Evolutionary conservation across 2,797 vertebrate genomes (phyloP).

Genomic region (Scleropages formosus): DNA sequence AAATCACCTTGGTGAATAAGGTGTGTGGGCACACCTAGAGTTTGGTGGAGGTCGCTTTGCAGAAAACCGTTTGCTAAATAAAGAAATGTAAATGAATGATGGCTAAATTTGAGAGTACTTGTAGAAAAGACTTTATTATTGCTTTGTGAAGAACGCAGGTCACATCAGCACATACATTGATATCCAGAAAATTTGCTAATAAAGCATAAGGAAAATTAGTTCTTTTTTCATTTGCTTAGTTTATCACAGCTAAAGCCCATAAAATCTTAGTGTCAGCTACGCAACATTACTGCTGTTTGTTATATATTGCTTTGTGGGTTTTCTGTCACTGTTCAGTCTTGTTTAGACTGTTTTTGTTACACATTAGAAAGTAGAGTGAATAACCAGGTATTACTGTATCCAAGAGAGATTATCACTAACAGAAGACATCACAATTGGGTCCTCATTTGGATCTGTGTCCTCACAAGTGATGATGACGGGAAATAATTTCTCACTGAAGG

Average conservation of each 20-base stretch:
- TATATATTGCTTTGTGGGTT: background rate
- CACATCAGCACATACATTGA: too few relatives aligned
- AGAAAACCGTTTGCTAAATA: too few relatives aligned
- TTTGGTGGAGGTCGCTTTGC: too few relatives aligned
- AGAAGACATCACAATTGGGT: constrained; percentile 8
- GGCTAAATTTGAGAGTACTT: too few relatives aligned
- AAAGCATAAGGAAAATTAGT: background rate
- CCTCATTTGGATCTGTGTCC: background rate
- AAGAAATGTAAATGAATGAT: too few relatives aligned
- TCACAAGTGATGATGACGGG: constrained; percentile 12
- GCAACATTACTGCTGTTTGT: background rate
- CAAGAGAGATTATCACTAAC: background rate
- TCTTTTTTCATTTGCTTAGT: background rate
- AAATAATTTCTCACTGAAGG: background rate
- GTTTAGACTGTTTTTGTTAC: too few relatives aligned
- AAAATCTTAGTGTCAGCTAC: background rate
- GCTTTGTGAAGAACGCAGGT: too few relatives aligned
- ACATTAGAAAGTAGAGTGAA: constrained; percentile 6
- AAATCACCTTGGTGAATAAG: too few relatives aligned
- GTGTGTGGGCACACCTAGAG: too few relatives aligned
- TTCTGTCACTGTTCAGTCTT: background rate
- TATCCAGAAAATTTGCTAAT: too few relatives aligned
- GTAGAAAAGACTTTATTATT: too few relatives aligned
- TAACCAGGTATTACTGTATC: background rate
- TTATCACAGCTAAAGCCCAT: background rate